Evolutionary conservation across 1,140 invertebrate genomes (phyloP).

Genomic region (Nephila pilipes): DNA sequence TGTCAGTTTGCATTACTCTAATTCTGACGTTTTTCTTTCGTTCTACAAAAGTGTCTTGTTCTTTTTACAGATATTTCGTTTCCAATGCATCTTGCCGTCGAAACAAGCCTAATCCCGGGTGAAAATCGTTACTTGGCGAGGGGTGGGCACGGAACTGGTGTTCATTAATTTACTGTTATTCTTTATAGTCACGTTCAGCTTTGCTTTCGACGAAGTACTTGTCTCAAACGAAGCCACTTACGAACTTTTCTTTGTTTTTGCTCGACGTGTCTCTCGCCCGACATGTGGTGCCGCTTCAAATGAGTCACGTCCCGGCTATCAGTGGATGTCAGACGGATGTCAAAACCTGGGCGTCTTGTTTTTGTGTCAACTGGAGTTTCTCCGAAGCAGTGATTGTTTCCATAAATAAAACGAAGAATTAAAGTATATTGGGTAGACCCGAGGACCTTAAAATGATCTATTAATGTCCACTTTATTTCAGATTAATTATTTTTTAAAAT

Average conservation of each 20-base stretch:
- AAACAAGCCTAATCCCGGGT: slow-evolving; percentile 1
- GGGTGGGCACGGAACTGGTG: background rate
- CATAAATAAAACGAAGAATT: too few relatives aligned
- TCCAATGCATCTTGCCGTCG: background rate
- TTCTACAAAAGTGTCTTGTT: background rate
- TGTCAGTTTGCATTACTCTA: too few relatives aligned
- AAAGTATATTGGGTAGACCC: too few relatives aligned
- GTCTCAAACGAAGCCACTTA: slow-evolving; percentile 65
- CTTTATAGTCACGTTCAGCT: slow-evolving; percentile 66
- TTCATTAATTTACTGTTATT: slow-evolving; percentile 66
- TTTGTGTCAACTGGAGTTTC: background rate
- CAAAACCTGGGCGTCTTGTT: slow-evolving; percentile 4
- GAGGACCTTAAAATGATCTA: too few relatives aligned
- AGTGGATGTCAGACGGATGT: slow-evolving; percentile 7
- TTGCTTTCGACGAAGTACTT: slow-evolving; percentile 33
- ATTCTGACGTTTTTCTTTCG: background rate
- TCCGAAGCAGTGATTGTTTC: background rate
- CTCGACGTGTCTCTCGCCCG: slow-evolving; percentile 18
- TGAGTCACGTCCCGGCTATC: slow-evolving; percentile 38
- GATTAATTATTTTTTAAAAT: too few relatives aligned
- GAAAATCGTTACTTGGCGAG: slow-evolving; percentile 13
- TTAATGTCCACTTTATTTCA: too few relatives aligned
- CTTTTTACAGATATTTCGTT: background rate
- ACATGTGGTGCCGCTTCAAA: background rate
- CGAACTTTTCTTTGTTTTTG: slow-evolving; percentile 27